These are phyloP conservation scores for Hydropsyche betteni DNA, from an alignment of 2,888 invertebrate species.

Conservation along the genomic window DNA sequence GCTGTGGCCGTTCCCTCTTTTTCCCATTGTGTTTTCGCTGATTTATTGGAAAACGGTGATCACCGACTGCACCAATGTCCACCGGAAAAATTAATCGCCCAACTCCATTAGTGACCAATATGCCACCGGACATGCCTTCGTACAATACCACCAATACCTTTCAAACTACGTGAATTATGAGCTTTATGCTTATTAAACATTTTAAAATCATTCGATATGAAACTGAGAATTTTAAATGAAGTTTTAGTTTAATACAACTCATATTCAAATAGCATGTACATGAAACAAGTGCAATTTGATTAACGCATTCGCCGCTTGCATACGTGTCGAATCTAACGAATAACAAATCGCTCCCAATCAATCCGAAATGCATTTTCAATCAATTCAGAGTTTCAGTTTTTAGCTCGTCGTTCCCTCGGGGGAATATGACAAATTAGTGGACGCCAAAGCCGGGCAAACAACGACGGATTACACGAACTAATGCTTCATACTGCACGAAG, in stretches of 20 bases:
- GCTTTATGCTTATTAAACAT: no score
- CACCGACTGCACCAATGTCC: slow-evolving; percentile 25
- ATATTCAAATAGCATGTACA: no score
- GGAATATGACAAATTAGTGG: slow-evolving; percentile 50
- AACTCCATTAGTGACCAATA: slow-evolving; percentile 22
- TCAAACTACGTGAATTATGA: no score
- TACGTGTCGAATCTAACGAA: neutral
- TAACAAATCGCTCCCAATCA: slow-evolving; percentile 22
- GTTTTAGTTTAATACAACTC: no score
- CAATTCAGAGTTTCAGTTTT: slow-evolving; percentile 4
- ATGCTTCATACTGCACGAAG: neutral
- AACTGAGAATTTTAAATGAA: no score
- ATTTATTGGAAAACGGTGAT: slow-evolving; percentile 48
- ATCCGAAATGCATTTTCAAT: slow-evolving; percentile 23
- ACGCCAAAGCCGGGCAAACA: slow-evolving; percentile 44
- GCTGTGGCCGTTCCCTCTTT: slow-evolving; percentile 4
- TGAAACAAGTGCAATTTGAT: slow-evolving; percentile 9
- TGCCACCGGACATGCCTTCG: no score
- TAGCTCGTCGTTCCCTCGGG: slow-evolving; percentile 30
- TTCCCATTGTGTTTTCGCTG: slow-evolving; percentile 41
- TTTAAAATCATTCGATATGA: no score
- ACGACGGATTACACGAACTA: slow-evolving; percentile 36
- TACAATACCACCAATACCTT: no score
- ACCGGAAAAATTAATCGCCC: slow-evolving; percentile 36
- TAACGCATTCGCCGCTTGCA: neutral